Evolutionary conservation across 1,140 invertebrate species (phyloP).

Genomic region (Neomicropteryx cornuta): DNA sequence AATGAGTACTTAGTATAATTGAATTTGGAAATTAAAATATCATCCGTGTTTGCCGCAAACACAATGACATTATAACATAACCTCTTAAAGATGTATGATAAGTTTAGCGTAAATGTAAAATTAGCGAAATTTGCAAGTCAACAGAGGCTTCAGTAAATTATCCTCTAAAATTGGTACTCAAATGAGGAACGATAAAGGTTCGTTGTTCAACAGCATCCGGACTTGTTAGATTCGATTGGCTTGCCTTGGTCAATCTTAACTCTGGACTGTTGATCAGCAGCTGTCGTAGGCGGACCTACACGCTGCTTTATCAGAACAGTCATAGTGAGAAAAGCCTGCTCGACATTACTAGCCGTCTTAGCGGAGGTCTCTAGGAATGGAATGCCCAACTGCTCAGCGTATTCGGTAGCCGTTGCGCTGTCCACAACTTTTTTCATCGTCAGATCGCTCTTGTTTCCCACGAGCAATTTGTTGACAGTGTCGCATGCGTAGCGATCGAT

Average conservation of each 20-base stretch:
- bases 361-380: constrained; percentile 89
- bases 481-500: constrained; percentile 94
- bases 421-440: constrained; percentile 82
- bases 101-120: too few species aligned
- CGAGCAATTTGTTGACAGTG: constrained; percentile 91
- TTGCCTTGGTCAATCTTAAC: constrained; percentile 66
- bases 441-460: constrained; percentile 92
- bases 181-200: too few species aligned
- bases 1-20: too few species aligned
- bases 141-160: too few species aligned
- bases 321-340: constrained; percentile 92
- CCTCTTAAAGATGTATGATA: too few species aligned
- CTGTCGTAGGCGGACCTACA: constrained; percentile 67
- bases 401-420: constrained; percentile 80
- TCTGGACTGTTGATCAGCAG: constrained; percentile 54
- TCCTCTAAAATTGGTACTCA: too few species aligned
- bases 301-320: constrained; percentile 84
- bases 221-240: constrained; percentile 57
- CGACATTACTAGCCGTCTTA: constrained; percentile 87
- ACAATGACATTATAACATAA: too few species aligned
- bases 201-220: constrained; percentile 69
- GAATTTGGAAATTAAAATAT: too few species aligned
- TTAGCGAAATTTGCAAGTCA: too few species aligned
- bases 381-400: constrained; percentile 86
- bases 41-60: too few species aligned